Evolutionary conservation across 2,888 invertebrate species (phyloP), one percentile per base, ranked within the genome.

Genomic region (Rhodophaea formosa): DNA sequence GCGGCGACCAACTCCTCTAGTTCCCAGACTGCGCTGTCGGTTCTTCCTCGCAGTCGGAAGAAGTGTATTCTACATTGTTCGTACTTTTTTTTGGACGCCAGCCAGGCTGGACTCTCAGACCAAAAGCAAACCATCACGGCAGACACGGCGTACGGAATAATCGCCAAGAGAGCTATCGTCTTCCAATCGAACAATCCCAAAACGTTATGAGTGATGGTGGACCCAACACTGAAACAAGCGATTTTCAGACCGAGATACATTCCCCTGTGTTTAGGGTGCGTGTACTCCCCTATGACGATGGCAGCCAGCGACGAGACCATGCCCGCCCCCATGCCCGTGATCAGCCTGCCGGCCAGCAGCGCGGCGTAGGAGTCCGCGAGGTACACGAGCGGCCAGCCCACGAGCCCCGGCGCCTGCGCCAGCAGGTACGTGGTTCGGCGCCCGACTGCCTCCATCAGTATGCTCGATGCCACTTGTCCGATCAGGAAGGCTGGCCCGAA

Each of bases 31-130:
- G 70, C 57, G 16, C 64, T 58, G 7, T 67, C 59, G 1, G 44
- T 59, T 15, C 71, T 66, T 8, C 92, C 93, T 55, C 93, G 77
- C 55, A 92, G 84, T 79, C 86, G 92, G 53, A 82, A 79, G 30
- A 93, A 90, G 0, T 91, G 79, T 5, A 77, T 68, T 60, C 88
- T 82, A 0, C 93, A 93, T 59, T 90, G 84, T 23, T 78, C 75
- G 17, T 15, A 46, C 15, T 17, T 7, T 10, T 17, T 3, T 46
- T 46, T 46, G 12, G 46, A 16, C 16, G 17, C 17, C 17, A 46
- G 17, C 46, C 46, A 46, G 17, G 46, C 15, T 1, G 46, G 46
- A 8, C 46, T 46, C 8, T 46, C 46, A 6, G 46, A 17, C 17
- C 46, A 46, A 1, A 17, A 17, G 17, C 17, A 46, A 2, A 8